Percentiles rank a stretch among this genome's conserved stretches.
These are phyloP conservation scores for Pseudorasbora parva DNA, from an alignment of 2,113 vertebrate genomes.

Conservation along the genomic window DNA sequence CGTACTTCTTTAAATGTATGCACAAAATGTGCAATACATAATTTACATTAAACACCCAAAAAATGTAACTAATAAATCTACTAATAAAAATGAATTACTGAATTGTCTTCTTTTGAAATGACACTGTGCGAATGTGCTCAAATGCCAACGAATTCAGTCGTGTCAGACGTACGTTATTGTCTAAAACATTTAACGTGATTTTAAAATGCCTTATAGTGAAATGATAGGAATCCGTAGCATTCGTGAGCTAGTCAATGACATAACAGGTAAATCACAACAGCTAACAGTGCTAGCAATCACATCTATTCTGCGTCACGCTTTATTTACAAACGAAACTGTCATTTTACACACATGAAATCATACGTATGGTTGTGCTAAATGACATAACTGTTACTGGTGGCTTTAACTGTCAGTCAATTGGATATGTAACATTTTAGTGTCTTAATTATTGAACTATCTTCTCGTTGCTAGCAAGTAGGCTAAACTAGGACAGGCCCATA, in stretches of 20 bases:
- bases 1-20: neutral
- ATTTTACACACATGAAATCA: neutral
- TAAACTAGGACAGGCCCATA: conserved; percentile 26
- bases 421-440: neutral
- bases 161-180: neutral
- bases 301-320: neutral
- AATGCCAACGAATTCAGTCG: neutral
- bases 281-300: neutral
- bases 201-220: neutral
- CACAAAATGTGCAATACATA: neutral
- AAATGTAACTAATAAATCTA: too few relatives aligned
- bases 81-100: too few relatives aligned
- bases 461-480: neutral
- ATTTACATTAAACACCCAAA: too few relatives aligned
- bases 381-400: neutral
- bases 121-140: neutral
- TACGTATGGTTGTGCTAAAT: neutral
- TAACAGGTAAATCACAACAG: neutral
- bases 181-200: neutral
- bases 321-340: neutral
- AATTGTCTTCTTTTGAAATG: neutral
- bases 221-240: too few relatives aligned
- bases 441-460: neutral
- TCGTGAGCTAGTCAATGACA: too few relatives aligned
- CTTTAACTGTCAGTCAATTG: neutral